Conservation (phyloP, 1,140 invertebrate species). For the Macrobrachium rosenbergii region DNA sequence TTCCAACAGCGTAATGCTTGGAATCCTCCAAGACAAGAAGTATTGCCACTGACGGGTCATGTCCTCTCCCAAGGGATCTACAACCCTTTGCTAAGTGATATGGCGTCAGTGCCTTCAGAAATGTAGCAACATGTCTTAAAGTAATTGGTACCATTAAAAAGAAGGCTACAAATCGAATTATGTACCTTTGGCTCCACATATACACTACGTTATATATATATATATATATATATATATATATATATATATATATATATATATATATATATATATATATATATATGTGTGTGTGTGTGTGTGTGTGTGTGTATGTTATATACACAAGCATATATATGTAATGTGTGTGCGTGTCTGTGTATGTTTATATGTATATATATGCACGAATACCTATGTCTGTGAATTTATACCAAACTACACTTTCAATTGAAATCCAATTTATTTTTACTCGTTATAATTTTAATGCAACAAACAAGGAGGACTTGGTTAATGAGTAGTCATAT, state of each 20-base stretch:
- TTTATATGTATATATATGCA: slow-evolving; percentile 40
- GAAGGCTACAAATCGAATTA: too few species aligned
- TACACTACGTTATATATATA: neutral
- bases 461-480: neutral
- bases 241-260: slow-evolving; percentile 11
- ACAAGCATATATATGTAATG: slow-evolving; percentile 26
- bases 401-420: slow-evolving; percentile 3
- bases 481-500: too few species aligned
- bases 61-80: too few species aligned
- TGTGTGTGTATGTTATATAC: slow-evolving; percentile 31
- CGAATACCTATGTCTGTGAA: slow-evolving; percentile 25
- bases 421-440: neutral
- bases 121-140: too few species aligned
- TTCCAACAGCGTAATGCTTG: too few species aligned
- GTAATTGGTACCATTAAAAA: too few species aligned
- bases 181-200: too few species aligned
- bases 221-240: slow-evolving; percentile 5
- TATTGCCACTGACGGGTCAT: too few species aligned
- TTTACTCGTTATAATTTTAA: neutral
- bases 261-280: slow-evolving; percentile 42
- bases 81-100: too few species aligned
- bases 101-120: too few species aligned
- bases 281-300: slow-evolving; percentile 26
- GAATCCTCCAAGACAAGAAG: too few species aligned
- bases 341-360: slow-evolving; percentile 34